Base-by-base conservation (phyloP, 2,113 vertebrate species). In the Rhynchopsitta pachyrhyncha region DNA sequence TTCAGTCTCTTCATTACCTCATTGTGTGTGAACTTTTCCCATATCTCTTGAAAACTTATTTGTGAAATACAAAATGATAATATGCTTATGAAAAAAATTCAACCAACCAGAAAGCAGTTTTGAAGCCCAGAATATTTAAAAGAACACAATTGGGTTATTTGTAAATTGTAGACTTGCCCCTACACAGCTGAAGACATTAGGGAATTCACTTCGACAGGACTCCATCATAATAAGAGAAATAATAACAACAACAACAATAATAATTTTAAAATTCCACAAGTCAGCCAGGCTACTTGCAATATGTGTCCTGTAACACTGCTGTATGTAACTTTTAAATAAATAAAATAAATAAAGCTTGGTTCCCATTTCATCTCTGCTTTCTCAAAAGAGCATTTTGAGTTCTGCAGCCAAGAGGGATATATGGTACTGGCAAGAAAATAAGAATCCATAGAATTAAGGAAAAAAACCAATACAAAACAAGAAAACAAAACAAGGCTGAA, bases 1-100 rank as follows among this genome's bases (percentile, higher is more conserved):
- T 92, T 89, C 66, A 52, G 84, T 55, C 12, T 50, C 80, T 49
- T 42, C 84, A 57, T n/a, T 84, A 62, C 57, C 17, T 93, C 86
- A 89, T 42, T 71, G n/a, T 39, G 16, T 52, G 41, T 41, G 52
- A 87, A 31, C 9, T 15, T 94, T 92, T 82, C 47, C 47, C 41
- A 9, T 28, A n/a, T 49, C 49, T 91, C 55, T 52, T 68, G 31
- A 76, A 78, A 87, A 84, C 5, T 53, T 85, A 16, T 25, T 59
- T 75, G 22, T 44, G 13, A 79, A 88, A 82, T 10, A 68, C 11
- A 50, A 74, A 85, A 60, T 52, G 4, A 73, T 17, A 90, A 31
- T 33, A 41, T 7, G 3, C 37, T 84, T 53, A 59, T 22, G 25
- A 78, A 68, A 79, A 37, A 37, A 33, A 17, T 6, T 28, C 57